Evolutionary conservation across 2,113 vertebrate species (phyloP).

Genomic region (Alectura lathami): DNA sequence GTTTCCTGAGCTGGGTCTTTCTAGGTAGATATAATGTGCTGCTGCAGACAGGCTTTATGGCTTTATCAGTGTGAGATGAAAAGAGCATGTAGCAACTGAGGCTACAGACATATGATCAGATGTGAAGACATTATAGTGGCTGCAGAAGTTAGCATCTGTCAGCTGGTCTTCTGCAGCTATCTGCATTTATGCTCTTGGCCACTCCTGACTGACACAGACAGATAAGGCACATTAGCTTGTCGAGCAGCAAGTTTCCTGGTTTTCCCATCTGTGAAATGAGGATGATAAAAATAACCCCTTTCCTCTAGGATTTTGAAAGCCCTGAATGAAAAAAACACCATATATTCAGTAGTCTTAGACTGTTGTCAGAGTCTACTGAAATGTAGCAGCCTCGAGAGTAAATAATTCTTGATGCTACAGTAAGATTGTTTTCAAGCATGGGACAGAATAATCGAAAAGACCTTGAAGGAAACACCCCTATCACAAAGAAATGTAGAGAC

Average conservation of each 20-base stretch:
- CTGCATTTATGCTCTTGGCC: neutral
- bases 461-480: neutral
- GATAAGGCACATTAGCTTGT: neutral
- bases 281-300: neutral
- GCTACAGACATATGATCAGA: neutral
- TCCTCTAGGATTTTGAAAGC: neutral
- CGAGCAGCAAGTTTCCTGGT: neutral
- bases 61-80: neutral
- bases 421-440: neutral
- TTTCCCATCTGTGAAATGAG: slow-evolving; percentile 8
- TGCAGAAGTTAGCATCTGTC: neutral
- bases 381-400: neutral
- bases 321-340: neutral
- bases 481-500: neutral
- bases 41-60: neutral
- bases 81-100: neutral
- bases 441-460: neutral
- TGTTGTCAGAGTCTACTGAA: neutral
- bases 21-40: neutral
- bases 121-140: neutral
- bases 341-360: neutral
- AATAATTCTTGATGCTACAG: neutral
- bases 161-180: neutral
- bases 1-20: neutral
- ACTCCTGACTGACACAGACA: neutral